These are phyloP conservation scores for Parazoanthus swiftii DNA, from an alignment of 92 coral and sea anemone species.

Conservation along the genomic window DNA sequence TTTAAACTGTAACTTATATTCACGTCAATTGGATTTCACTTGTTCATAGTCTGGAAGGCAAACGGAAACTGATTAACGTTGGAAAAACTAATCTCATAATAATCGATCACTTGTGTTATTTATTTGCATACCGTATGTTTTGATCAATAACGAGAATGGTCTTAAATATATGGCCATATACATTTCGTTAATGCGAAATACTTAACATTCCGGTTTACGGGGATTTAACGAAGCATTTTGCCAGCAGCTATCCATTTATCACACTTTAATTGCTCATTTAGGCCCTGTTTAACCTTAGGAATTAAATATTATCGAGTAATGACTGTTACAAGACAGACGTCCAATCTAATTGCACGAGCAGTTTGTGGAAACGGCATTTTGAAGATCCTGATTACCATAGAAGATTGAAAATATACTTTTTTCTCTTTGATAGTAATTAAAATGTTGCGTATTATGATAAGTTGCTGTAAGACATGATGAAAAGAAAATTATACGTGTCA, in stretches of 20 bases:
- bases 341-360: not conserved
- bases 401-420: no score
- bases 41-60: not conserved
- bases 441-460: no score
- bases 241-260: not conserved
- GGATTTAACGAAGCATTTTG: not conserved
- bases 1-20: not conserved
- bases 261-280: not conserved
- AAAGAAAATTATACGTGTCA: no score
- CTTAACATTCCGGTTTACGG: not conserved
- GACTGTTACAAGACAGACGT: not conserved
- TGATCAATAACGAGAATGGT: not conserved
- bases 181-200: not conserved
- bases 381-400: not conserved
- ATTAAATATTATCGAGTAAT: not conserved
- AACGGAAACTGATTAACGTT: no score
- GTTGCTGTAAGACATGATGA: no score
- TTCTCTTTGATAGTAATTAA: no score
- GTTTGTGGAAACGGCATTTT: not conserved
- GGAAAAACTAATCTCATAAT: no score
- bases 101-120: no score
- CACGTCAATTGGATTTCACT: not conserved
- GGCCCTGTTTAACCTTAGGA: not conserved
- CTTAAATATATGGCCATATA: no score
- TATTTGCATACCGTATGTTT: no score